Base-by-base conservation (phyloP, 2,797 vertebrate species). In the Schizopygopsis pylzovi region DNA sequence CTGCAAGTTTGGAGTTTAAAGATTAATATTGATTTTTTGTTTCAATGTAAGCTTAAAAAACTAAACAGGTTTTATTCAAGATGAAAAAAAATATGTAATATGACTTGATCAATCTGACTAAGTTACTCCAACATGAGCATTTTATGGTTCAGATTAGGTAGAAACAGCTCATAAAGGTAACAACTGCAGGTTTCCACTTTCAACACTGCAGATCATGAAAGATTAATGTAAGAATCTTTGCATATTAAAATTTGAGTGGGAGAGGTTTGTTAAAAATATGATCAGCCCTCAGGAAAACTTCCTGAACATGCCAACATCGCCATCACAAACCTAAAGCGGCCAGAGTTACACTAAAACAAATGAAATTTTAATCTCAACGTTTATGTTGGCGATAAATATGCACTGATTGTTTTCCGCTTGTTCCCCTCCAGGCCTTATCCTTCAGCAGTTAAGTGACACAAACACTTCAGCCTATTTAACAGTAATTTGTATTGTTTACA, bases 241-340 rank as follows among this genome's bases (percentile, higher is more conserved):
- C 82, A 87, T 90, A 95, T 96, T 93, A 95, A 95, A 95, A 95
- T 95, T 95, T 94, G 91, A 95, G 92, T 86, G 90, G 89, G 89
- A 90, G 91, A 93, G 89, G 92, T 93, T 92, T 95, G 91, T 94
- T 94, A 93, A 94, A 95, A 95, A 93, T 92, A 93, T 91, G 92
- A 95, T 92, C 92, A 90, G 89, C 90, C 90, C 91, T 81, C 89
- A 90, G 91, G 90, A 92, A 90, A 86, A 86, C 90, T 92, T 94
- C 92, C 93, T 92, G 91, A 92, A 92, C 92, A 93, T 91, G 91
- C 90, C 88, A 86, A 73, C 78, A 83, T 91, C 80, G 25, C 77
- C 85, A 89, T 89, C 85, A 88, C 90, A 91, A 81, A 73, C 49
- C 39, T 79, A 91, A 90, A 91, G 88, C 79, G 82, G 85, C 89